Percentiles rank a stretch among this genome's conserved stretches.
phyloP scores from a whole-genome alignment of 2,888 invertebrate genomes.

The Laothoe populi region DNA sequence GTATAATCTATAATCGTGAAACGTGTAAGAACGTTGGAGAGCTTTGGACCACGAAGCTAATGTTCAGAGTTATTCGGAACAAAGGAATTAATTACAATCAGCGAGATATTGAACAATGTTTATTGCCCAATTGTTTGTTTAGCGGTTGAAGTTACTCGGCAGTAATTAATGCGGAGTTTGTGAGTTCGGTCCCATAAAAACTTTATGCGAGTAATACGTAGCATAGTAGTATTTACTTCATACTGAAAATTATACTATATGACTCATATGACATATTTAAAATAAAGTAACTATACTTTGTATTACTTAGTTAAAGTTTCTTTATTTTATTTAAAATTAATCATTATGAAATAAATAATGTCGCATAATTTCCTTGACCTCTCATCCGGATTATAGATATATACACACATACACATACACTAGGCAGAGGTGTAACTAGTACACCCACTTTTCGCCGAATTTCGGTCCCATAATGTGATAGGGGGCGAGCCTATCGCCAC shows the following conservation, averaged over 20 bases:
- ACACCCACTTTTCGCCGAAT: too few relatives aligned
- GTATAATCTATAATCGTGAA: slow-evolving; percentile 10
- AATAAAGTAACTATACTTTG: too few relatives aligned
- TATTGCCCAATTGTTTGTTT: slow-evolving; percentile 50
- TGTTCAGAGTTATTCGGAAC: slow-evolving; percentile 34
- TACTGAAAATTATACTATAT: not conserved
- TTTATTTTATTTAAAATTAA: too few relatives aligned
- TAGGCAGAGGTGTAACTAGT: too few relatives aligned
- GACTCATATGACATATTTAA: too few relatives aligned
- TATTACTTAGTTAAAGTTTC: too few relatives aligned
- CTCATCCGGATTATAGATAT: too few relatives aligned
- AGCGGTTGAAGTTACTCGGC: slow-evolving; percentile 40
- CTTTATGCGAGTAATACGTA: slow-evolving; percentile 49
- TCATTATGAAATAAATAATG: slow-evolving; percentile 2
- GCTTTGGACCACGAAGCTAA: slow-evolving; percentile 15
- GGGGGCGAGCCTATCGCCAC: too few relatives aligned
- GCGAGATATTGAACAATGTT: slow-evolving; percentile 64
- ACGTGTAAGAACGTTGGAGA: too few relatives aligned
- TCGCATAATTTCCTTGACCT: too few relatives aligned
- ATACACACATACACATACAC: too few relatives aligned
- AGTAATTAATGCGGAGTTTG: slow-evolving; percentile 49
- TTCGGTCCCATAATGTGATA: too few relatives aligned
- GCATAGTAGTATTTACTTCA: slow-evolving; percentile 32
- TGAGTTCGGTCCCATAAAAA: slow-evolving; percentile 50
- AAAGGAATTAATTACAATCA: slow-evolving; percentile 60